These are phyloP conservation scores for Meteorus sp. DNA, from an alignment of 1,140 invertebrate genomes.

Conservation along the genomic window DNA sequence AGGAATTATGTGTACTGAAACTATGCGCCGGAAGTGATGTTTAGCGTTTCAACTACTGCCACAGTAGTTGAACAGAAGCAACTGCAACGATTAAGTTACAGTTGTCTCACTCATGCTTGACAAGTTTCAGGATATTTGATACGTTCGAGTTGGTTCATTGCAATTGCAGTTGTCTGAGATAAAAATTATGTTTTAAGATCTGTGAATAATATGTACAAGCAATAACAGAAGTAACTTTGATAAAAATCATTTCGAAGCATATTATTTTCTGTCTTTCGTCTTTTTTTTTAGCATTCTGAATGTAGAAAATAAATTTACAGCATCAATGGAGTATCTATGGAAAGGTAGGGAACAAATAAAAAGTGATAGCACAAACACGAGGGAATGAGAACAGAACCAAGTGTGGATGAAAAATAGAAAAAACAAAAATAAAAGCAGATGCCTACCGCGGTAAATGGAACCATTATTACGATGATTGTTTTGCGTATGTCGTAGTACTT, in stretches of 20 bases:
- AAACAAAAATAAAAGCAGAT: conserved; percentile 23
- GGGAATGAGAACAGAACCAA: not conserved
- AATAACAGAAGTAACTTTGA: not conserved
- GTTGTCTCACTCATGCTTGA: conserved; percentile 17
- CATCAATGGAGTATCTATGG: too few relatives aligned
- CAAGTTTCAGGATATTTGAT: conserved; percentile 12
- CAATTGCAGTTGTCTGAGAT: conserved; percentile 9
- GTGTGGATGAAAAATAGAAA: conserved; percentile 7
- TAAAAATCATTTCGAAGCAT: too few relatives aligned
- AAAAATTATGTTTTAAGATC: too few relatives aligned
- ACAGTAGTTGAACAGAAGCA: too few relatives aligned
- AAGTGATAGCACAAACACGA: not conserved
- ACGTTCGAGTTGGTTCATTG: conserved; percentile 6
- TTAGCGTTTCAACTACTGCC: not conserved
- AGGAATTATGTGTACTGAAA: not conserved
- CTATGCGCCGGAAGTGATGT: conserved; percentile 1
- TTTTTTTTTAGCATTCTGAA: too few relatives aligned
- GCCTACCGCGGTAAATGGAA: conserved; percentile 21
- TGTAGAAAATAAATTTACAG: too few relatives aligned
- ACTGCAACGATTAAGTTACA: not conserved
- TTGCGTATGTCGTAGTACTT: conserved; percentile 20
- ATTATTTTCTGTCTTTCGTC: too few relatives aligned
- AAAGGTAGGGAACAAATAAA: not conserved
- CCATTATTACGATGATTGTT: conserved; percentile 25
- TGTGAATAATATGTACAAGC: conserved; percentile 4